Base-by-base conservation (phyloP, 2,113 vertebrate genomes). In the Neopipo cinnamomea region DNA sequence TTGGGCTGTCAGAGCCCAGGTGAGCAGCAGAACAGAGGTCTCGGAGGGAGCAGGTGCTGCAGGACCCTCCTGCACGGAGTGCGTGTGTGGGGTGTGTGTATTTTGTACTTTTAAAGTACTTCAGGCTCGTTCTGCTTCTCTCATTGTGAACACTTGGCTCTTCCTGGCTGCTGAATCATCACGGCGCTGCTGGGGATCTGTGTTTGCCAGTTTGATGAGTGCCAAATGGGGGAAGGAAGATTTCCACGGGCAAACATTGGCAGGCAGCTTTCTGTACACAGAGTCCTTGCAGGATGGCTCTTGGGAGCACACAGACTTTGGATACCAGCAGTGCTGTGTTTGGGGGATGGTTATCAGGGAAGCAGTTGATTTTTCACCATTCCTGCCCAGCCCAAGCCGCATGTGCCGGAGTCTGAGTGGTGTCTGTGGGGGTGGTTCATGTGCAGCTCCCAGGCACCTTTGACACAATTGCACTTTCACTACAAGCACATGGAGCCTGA, bases 151-250 rank as follows among this genome's bases (percentile, higher is more conserved):
- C 0, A 6, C 59, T 55, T 0, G 1, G 17, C 2, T 19, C 24
- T 27, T 23, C n/a, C 21, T 5, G 19, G 30, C 11, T 49, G 28
- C 50, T 33, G 79, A 67, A 28, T 61, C 30, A 8, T 11, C 6
- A 4, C 3, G 1, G 31, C 0, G 0, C 56, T 78, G 61, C 78
- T 56, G 67, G 39, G 42, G 56, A 8, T 15, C 12, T 0, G 1
- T 3, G 44, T 25, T 21, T 52, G 33, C 39, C 30, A 2, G 8
- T 30, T 24, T 53, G 62, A 74, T 7, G 2, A 30, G 61, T 31
- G 74, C 74, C 73, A 55, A 1, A 12, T 6, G 0, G 1, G 31
- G 41, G 7, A 50, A 41, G 61, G 71, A 68, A 56, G 35, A 5
- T 76, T 68, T 70, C 22, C 25, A 0, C 1, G 18, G 78, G 21